A percentile compares a stretch with the other conserved stretches of the same genome.
Conservation (phyloP, 2,113 vertebrate species). For the Bujurquina vittata region DNA sequence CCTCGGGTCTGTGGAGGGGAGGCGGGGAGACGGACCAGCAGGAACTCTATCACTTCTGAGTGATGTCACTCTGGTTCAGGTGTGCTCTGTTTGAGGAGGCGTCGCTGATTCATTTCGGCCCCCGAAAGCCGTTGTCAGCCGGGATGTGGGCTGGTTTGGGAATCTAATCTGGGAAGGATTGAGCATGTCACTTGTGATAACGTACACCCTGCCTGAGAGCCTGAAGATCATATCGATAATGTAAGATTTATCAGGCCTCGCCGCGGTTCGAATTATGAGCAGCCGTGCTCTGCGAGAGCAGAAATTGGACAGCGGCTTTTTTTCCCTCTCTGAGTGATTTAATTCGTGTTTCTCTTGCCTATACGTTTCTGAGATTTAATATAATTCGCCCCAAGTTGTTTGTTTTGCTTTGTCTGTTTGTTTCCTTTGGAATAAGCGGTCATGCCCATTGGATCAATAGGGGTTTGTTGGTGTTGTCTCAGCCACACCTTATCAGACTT, state of each 20-base stretch:
- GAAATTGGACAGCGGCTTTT: slow-evolving; percentile 72
- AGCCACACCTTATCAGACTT: slow-evolving; percentile 66
- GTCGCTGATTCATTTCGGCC: slow-evolving; percentile 70
- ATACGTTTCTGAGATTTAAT: slow-evolving; percentile 72
- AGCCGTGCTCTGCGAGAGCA: slow-evolving; percentile 65
- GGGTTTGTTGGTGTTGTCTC: slow-evolving; percentile 53
- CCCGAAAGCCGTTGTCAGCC: slow-evolving; percentile 68
- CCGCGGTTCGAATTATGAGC: slow-evolving; percentile 76
- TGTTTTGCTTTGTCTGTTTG: slow-evolving; percentile 68
- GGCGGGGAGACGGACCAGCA: slow-evolving; percentile 22
- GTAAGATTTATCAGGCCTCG: slow-evolving; percentile 81
- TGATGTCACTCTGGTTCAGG: slow-evolving; percentile 69
- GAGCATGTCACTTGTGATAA: slow-evolving; percentile 81
- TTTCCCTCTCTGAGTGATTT: slow-evolving; percentile 61
- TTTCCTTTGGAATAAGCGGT: slow-evolving; percentile 67
- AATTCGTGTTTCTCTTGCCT: slow-evolving; percentile 65
- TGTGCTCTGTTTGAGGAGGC: slow-evolving; percentile 61
- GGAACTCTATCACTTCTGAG: slow-evolving; percentile 69
- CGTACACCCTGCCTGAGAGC: slow-evolving; percentile 72
- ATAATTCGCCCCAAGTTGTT: slow-evolving; percentile 66
- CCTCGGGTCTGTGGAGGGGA: slow-evolving; percentile 58
- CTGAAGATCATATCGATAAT: slow-evolving; percentile 81
- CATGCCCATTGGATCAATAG: slow-evolving; percentile 68
- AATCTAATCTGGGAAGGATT: slow-evolving; percentile 79
- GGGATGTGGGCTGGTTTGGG: slow-evolving; percentile 70